Evolutionary conservation across 2,888 invertebrate species (phyloP).

Genomic region (Monopis laevigella): DNA sequence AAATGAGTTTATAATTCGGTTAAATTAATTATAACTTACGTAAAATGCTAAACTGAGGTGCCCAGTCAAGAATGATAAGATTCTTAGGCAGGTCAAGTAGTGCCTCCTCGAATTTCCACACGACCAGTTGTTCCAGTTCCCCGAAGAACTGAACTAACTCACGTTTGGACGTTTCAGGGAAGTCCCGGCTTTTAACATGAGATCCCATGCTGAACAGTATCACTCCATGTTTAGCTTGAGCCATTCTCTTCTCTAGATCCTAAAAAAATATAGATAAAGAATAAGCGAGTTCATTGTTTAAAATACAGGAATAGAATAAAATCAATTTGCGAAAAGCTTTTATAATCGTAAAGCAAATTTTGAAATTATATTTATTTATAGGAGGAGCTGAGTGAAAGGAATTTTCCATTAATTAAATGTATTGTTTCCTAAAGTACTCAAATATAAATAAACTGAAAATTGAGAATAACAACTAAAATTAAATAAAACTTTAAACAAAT

Average conservation of each 20-base stretch:
- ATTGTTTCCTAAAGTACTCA: too few species aligned
- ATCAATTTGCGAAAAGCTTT: constrained; percentile 28
- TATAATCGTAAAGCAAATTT: constrained; percentile 17
- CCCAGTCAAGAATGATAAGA: constrained; percentile 41
- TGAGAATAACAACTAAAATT: too few species aligned
- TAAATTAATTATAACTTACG: constrained; percentile 26
- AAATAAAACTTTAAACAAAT: too few species aligned
- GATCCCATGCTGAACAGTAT: constrained; percentile 43
- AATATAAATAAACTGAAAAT: too few species aligned
- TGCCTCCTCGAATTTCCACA: constrained; percentile 46
- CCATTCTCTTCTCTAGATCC: constrained; percentile 9
- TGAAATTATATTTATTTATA: too few species aligned
- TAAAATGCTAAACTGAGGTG: constrained; percentile 44
- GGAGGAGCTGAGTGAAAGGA: too few species aligned
- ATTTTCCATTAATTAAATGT: too few species aligned
- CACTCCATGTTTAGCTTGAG: constrained; percentile 30
- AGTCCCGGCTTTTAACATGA: constrained; percentile 28
- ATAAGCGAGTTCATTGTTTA: constrained; percentile 2
- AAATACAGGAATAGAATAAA: constrained; percentile 2
- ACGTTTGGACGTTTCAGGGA: constrained; percentile 28
- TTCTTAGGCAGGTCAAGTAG: constrained; percentile 33
- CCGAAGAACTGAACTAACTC: constrained; percentile 33
- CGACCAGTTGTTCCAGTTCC: constrained; percentile 35
- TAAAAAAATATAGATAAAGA: neutral
- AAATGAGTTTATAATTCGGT: constrained; percentile 1